Conservation (phyloP, 2,888 invertebrate genomes). For the Adela reaumurella region DNA sequence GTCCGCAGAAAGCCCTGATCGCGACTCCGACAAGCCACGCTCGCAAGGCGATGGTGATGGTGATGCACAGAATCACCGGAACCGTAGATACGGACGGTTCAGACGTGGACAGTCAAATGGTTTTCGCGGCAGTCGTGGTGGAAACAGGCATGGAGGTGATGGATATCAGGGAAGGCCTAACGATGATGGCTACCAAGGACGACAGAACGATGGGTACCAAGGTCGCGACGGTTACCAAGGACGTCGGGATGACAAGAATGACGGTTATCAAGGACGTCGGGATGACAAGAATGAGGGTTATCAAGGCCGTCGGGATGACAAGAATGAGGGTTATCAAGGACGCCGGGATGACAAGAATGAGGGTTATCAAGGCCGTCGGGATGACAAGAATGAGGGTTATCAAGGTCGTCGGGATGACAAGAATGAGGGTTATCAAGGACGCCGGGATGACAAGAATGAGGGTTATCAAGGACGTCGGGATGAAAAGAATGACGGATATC, state of each 20-base stretch:
- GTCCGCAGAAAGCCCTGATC: conserved; percentile 33
- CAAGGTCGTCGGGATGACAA: conserved; percentile 1
- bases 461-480: conserved; percentile 27
- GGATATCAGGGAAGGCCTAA: conserved; percentile 28
- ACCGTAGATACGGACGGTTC: conserved; percentile 32
- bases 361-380: conserved; percentile 27
- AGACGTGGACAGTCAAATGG: conserved; percentile 40
- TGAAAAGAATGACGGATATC: no score
- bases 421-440: no score
- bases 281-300: neutral
- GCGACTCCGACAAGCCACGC: conserved; percentile 28
- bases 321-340: neutral
- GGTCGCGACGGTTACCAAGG: conserved; percentile 31
- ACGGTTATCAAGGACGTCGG: conserved; percentile 30
- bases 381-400: neutral
- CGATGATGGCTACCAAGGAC: conserved; percentile 30
- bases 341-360: conserved; percentile 19
- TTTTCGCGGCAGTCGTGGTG: conserved; percentile 36
- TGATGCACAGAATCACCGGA: conserved; percentile 31
- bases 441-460: conserved; percentile 19
- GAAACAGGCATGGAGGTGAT: neutral
- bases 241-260: conserved; percentile 16
- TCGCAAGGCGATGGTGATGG: conserved; percentile 43
- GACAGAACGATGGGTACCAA: conserved; percentile 16
- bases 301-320: conserved; percentile 1